Evolutionary conservation across 2,113 vertebrate genomes (phyloP).

Genomic region (Lethenteron reissneri): DNA sequence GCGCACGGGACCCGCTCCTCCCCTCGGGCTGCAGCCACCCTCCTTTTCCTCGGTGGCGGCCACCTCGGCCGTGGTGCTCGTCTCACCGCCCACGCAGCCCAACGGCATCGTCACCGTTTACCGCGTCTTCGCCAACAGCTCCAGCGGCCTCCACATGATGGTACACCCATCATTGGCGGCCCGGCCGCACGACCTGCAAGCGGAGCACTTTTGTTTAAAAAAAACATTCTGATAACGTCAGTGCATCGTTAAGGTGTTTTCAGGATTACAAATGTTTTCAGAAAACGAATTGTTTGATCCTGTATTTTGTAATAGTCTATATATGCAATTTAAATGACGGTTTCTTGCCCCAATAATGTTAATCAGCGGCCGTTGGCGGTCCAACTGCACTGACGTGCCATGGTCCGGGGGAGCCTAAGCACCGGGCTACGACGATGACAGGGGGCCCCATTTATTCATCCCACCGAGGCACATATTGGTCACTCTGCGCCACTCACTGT

Average conservation of each 20-base stretch:
- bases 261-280: background rate
- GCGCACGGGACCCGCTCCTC: slow-evolving; percentile 47
- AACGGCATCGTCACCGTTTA: slow-evolving; percentile 59
- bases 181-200: background rate
- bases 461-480: no score
- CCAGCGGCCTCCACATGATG: slow-evolving; percentile 25
- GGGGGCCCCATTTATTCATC: no score
- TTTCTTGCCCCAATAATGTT: no score
- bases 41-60: slow-evolving; percentile 28
- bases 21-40: slow-evolving; percentile 39
- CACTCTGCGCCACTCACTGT: no score
- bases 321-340: no score
- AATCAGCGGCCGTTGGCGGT: no score
- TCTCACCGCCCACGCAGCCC: slow-evolving; percentile 34
- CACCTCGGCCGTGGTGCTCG: slow-evolving; percentile 42
- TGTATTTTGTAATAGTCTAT: no score
- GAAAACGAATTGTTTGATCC: background rate
- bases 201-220: background rate
- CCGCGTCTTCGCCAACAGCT: slow-evolving; percentile 35
- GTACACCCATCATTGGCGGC: slow-evolving; percentile 20
- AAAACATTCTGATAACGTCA: background rate
- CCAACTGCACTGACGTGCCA: no score
- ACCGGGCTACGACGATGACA: no score
- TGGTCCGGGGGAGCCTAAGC: no score
- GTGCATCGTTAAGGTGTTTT: background rate